Percentiles rank a stretch among this genome's conserved stretches.
phyloP scores from a whole-genome alignment of 2,113 vertebrate genomes.

The Platysternon megacephalum region DNA sequence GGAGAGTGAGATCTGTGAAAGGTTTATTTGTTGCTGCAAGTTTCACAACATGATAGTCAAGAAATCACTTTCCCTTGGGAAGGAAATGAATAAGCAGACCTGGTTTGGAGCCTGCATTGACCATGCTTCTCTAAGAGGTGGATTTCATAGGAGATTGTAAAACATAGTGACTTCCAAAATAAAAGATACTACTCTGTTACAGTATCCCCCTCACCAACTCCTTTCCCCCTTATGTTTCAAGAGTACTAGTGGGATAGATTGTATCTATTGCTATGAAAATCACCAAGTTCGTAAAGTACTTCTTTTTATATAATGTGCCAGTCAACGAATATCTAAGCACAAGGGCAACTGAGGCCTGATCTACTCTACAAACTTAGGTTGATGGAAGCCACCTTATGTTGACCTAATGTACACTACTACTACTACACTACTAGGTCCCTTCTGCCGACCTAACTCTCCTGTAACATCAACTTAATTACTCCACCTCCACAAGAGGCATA shows the following conservation, averaged over 20 bases:
- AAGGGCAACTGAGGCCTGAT: not conserved
- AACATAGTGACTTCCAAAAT: not conserved
- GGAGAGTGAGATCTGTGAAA: not conserved
- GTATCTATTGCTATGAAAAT: not conserved
- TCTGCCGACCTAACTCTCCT: too few relatives aligned
- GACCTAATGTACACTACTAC: too few relatives aligned
- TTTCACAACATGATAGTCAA: not conserved
- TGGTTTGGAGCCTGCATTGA: not conserved
- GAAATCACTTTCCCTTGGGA: not conserved
- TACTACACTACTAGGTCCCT: too few relatives aligned
- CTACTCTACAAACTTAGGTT: too few relatives aligned
- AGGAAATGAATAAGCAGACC: not conserved
- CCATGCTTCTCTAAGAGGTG: not conserved
- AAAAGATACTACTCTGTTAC: not conserved
- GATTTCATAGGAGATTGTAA: not conserved
- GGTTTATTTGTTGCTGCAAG: not conserved
- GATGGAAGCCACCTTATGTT: too few relatives aligned
- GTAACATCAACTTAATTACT: too few relatives aligned
- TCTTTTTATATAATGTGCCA: not conserved
- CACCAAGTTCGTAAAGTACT: not conserved
- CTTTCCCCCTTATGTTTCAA: not conserved
- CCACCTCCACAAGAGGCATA: too few relatives aligned
- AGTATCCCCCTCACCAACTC: not conserved
- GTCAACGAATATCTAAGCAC: not conserved
- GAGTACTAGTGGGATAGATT: not conserved